Evolutionary conservation across 2,888 invertebrate species (phyloP), one percentile per base, ranked within the genome.

Genomic region (Brenthis hecate): DNA sequence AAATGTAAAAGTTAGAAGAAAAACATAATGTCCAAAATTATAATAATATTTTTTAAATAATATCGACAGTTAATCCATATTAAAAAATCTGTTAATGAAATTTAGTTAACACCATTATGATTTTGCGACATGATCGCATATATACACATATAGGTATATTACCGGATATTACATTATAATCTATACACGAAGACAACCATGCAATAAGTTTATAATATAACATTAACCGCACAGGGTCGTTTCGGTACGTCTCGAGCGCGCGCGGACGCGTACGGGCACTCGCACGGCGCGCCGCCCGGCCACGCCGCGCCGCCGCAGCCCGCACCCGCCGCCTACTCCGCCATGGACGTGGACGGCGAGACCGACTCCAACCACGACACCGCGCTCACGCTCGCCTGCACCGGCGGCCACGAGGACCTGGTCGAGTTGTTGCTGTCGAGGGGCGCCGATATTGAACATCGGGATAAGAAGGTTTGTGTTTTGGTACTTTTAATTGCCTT

Each of bases 351-450:
- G 74, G 99, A 99, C 92, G 98, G 98, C 8, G 98, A 98, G 93
- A 99, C 99, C 0, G 99, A 99, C 89, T 98, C 98, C 80, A 99
- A 99, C 94, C 98, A 99, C 90, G 99, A 99, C 91, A 99, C 99
- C 5, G 99, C 99, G 66, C 94, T 99, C 68, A 99, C 99, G 50
- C 94, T 99, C 72, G 99, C 99, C 60, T 99, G 99, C 90, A 98
- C 98, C 71, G 99, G 99, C 73, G 99, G 99, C 0, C 98, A 99
- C 85, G 97, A 98, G 83, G 99, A 99, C 81, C 94, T 99, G 23
- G 99, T 99, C 13, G 97, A 97, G 85, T 94, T 99, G 80, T 94
- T 99, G 74, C 94, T 99, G 63, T 95, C 96, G 75, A 95, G 99
- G 73, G 98, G 98, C 67, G 98, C 99, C 0, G 97, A 99, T 86